Evolutionary conservation across 2,113 vertebrate species (phyloP).

Genomic region (Syngnathus typhle): DNA sequence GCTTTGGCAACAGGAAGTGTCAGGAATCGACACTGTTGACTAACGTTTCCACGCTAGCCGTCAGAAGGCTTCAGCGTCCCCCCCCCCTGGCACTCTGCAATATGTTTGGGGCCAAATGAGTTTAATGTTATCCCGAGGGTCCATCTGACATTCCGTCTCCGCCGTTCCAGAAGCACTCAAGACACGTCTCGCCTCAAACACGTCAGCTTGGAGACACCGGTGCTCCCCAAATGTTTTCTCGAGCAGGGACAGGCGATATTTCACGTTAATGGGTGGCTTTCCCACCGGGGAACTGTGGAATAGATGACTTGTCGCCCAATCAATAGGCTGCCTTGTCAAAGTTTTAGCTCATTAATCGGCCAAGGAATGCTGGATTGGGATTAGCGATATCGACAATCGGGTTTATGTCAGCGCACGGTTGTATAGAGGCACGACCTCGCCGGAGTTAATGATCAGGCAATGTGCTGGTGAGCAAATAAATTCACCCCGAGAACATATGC

Average conservation of each 20-base stretch:
- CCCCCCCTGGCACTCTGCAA: slow-evolving; percentile 59
- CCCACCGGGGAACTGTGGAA: slow-evolving; percentile 37
- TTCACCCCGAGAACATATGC: slow-evolving; percentile 42
- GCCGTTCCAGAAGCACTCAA: slow-evolving; percentile 32
- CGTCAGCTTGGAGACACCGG: slow-evolving; percentile 49
- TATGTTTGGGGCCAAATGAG: slow-evolving; percentile 58
- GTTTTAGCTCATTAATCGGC: slow-evolving; percentile 26
- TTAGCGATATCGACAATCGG: not conserved
- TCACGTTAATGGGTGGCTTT: slow-evolving; percentile 48
- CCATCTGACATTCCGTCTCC: slow-evolving; percentile 60
- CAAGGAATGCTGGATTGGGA: not conserved
- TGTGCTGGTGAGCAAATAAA: slow-evolving; percentile 13
- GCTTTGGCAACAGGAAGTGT: slow-evolving; percentile 28
- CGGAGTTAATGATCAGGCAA: not conserved
- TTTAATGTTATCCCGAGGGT: slow-evolving; percentile 67
- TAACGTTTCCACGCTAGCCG: slow-evolving; percentile 37
- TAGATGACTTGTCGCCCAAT: slow-evolving; percentile 46
- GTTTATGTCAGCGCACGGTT: not conserved
- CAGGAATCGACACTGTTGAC: slow-evolving; percentile 53
- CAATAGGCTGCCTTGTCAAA: slow-evolving; percentile 46
- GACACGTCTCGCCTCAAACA: slow-evolving; percentile 51
- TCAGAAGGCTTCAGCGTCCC: slow-evolving; percentile 49
- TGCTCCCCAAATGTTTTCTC: slow-evolving; percentile 53
- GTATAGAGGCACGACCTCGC: not conserved
- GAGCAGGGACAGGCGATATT: slow-evolving; percentile 45